Evolutionary conservation across 2,113 vertebrate species (phyloP).

Genomic region (Sebastes fasciatus): DNA sequence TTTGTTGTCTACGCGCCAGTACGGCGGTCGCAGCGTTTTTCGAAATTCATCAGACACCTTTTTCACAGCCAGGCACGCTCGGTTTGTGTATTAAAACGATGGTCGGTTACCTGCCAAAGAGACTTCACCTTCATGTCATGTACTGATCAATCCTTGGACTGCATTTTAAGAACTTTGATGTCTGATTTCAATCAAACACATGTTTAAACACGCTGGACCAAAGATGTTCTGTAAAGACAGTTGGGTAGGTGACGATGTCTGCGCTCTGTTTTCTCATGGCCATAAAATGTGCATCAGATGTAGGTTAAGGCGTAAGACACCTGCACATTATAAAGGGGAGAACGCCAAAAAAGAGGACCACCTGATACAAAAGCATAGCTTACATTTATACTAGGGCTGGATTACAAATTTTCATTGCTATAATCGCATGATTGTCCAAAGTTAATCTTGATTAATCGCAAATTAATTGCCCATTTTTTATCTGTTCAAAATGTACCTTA

Average conservation of each 20-base stretch:
- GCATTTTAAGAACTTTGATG: slow-evolving; percentile 25
- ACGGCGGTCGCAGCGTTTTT: slow-evolving; percentile 23
- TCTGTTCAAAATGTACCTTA: no score
- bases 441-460: no score
- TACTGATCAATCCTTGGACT: slow-evolving; percentile 50
- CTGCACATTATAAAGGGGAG: neutral
- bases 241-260: neutral
- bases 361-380: neutral
- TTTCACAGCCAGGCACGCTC: slow-evolving; percentile 42
- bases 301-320: neutral
- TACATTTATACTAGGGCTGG: neutral
- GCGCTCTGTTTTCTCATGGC: neutral
- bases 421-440: no score
- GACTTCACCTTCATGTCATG: slow-evolving; percentile 49
- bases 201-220: slow-evolving; percentile 35
- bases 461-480: no score
- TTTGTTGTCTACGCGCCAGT: slow-evolving; percentile 59
- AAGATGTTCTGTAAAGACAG: slow-evolving; percentile 32
- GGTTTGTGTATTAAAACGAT: slow-evolving; percentile 45
- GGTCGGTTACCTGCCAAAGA: slow-evolving; percentile 57
- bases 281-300: slow-evolving; percentile 29
- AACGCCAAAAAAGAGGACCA: neutral
- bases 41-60: slow-evolving; percentile 59
- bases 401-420: no score
- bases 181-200: slow-evolving; percentile 47